Base-by-base conservation (phyloP, 2,113 vertebrate species). In the Catagonus wagneri region DNA sequence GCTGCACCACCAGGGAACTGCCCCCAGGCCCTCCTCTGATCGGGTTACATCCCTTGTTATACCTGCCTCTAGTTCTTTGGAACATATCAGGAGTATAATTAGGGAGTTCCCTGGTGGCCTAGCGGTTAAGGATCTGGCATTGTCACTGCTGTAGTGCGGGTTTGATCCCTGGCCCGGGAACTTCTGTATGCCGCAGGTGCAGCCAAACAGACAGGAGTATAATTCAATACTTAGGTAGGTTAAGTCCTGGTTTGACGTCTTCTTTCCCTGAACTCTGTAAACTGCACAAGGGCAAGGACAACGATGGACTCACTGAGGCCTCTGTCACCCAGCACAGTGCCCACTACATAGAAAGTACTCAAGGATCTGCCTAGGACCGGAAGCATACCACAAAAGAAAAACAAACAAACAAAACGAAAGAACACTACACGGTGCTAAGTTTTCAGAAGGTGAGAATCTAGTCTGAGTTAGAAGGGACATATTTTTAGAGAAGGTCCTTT, bases 1-100 rank as follows among this genome's bases (percentile, higher is more conserved):
- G 44, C 8, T 44, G 44, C 8, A 44, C 44, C 44, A 44, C 44
- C 4, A 44, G 44, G 44, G 44, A 44, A 44, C 8, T 4, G 5
- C 8, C 44, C 44, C 44, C 44, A 44, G 4, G 44, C 44, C 27
- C 36, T 56, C 65, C n/a, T 72, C 75, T 25, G 44, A 90, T 65
- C 32, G 50, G 29, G 34, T 87, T 54, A 68, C 69, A 74, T 61
- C 23, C 56, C 76, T 72, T 90, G n/a, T 22, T 95, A 32, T 6
- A 20, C 63, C 60, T 60, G 75, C 60, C n/a, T 66, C 25, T 94
- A 71, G 86, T 93, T 83, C 58, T 96, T 89, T 7, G 23, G 6
- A 54, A 74, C 13, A 5, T 15, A 63, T 13, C 32, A 34, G 39
- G 22, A 95, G 54, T 85, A 32, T 66, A 76, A 90, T 29, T 39